Percentiles rank a stretch among this genome's conserved stretches.
phyloP scores from a whole-genome alignment of 1,140 invertebrate genomes.

The Heterodera schachtii region DNA sequence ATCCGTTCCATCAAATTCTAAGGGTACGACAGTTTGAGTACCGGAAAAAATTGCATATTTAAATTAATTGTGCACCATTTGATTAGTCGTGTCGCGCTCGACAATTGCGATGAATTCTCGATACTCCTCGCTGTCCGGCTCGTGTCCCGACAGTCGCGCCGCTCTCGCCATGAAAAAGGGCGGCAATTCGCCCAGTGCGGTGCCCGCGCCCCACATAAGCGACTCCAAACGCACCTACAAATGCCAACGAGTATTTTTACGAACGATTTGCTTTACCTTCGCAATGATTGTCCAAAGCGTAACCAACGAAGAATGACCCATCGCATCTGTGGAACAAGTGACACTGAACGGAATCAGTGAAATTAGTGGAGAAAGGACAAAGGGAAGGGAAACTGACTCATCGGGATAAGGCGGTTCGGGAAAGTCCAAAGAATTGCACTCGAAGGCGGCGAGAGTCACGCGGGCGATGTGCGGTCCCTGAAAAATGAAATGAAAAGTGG shows the following conservation, averaged over 20 bases:
- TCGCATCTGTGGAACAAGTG: slow-evolving; percentile 66
- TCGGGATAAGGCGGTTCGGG: slow-evolving; percentile 77
- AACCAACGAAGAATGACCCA: slow-evolving; percentile 41
- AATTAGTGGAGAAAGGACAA: no score
- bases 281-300: slow-evolving; percentile 85
- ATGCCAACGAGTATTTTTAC: background rate
- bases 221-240: slow-evolving; percentile 83
- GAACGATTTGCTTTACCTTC: slow-evolving; percentile 69
- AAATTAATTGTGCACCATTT: slow-evolving; percentile 38
- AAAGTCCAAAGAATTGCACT: slow-evolving; percentile 90
- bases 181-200: slow-evolving; percentile 92
- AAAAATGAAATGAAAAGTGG: background rate
- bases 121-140: slow-evolving; percentile 64
- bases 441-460: slow-evolving; percentile 96
- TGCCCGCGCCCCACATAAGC: slow-evolving; percentile 95
- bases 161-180: slow-evolving; percentile 96
- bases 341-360: slow-evolving; percentile 63
- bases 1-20: slow-evolving; percentile 76
- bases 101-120: slow-evolving; percentile 54
- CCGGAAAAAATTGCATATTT: background rate
- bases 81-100: slow-evolving; percentile 15
- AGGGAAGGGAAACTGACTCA: slow-evolving; percentile 71
- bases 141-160: slow-evolving; percentile 63
- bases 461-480: slow-evolving; percentile 73
- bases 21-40: slow-evolving; percentile 42